Percentiles rank a stretch among this genome's conserved stretches.
These are phyloP conservation scores for Camponotus vicinus DNA, from an alignment of 1,140 invertebrate genomes.

Conservation along the genomic window DNA sequence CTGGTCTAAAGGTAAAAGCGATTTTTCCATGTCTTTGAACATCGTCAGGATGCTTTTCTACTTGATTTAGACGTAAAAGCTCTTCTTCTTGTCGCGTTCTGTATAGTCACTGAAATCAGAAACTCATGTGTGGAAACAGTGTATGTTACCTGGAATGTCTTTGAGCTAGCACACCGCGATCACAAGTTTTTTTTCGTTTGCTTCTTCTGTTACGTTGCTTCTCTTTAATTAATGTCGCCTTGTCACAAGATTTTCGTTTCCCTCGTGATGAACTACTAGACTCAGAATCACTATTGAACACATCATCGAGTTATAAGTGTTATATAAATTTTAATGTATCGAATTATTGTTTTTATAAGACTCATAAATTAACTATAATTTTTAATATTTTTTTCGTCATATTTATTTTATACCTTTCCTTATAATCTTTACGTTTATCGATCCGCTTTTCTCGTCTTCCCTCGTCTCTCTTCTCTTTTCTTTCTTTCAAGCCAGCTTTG, in stretches of 20 bases:
- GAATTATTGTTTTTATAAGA: not conserved
- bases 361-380: not conserved
- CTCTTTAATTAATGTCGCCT: conserved; percentile 32
- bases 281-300: not conserved
- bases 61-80: not conserved
- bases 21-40: not conserved
- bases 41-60: not conserved
- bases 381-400: not conserved
- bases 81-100: not conserved
- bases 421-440: not conserved
- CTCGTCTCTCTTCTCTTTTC: not conserved
- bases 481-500: not conserved
- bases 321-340: too few relatives aligned
- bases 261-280: not conserved
- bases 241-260: conserved; percentile 29
- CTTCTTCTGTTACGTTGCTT: conserved; percentile 4
- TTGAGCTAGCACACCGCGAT: not conserved
- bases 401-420: not conserved
- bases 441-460: conserved; percentile 15
- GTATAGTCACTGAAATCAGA: not conserved
- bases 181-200: not conserved
- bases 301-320: not conserved
- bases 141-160: not conserved
- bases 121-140: not conserved
- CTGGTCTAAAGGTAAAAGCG: not conserved